Evolutionary conservation across 64 coral and sea anemone species (phyloP), one percentile per base, ranked within the genome.

Genomic region (Astreopora myriophthalma): DNA sequence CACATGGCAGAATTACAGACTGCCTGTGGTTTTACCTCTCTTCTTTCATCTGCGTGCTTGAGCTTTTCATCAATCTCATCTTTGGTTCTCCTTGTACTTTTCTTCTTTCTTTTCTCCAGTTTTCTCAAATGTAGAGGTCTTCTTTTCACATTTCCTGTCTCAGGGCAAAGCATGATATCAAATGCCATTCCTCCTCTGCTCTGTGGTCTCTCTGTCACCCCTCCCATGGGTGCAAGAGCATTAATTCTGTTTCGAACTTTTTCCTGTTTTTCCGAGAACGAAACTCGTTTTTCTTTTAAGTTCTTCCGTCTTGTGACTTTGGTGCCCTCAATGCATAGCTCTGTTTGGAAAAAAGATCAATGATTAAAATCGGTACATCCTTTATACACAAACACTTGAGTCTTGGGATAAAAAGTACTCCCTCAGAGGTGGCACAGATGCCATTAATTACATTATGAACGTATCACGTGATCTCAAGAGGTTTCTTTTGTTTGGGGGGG

Each of bases 81-180:
- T 52, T 91, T 96, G 1, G 97, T 99, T 79, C 91, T 63, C 73
- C 87, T 86, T 42, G 93, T 87, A 3, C 86, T 27, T 27, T 76
- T 93, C 68, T 68, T 95, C 74, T 88, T 94, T 84, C 91, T 80
- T 71, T 86, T 95, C 73, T 99, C 97, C 79, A 99, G 34, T 79
- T 92, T 90, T 27, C 22, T 86, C 40, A 99, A 44, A 85, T 99
- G 82, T 49, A 64, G 76, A 28, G 96, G 97, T 65, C 86, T 42
- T 75, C 90, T 99, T 83, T 95, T 99, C n/a, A 90, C 86, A 57
- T 99, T 99, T 3, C 94, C 97, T 9, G 97, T 99, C 36, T 99
- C 97, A 79, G 96, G 96, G 32, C 80, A 95, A 25, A 93, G 68
- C 38, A 86, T 87, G 6, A 98, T 73, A 74, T 99, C 97, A 79